phyloP scores from a whole-genome alignment of 1,140 invertebrate genomes.

The Bombus impatiens region DNA sequence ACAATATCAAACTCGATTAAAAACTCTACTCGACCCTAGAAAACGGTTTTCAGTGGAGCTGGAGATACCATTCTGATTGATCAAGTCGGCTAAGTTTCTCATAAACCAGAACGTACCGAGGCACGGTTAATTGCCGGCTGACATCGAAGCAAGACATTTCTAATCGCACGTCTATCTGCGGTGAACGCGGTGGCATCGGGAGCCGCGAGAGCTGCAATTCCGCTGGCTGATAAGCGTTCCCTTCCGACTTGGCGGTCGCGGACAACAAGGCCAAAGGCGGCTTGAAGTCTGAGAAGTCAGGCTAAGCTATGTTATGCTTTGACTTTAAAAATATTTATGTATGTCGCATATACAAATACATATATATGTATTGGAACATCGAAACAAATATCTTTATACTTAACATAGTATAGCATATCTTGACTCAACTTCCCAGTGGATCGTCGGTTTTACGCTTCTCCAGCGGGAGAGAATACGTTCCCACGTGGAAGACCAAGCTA shows the following conservation, averaged over 20 bases:
- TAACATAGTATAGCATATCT: too few species aligned
- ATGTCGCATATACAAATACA: too few species aligned
- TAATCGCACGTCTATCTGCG: constrained; percentile 56
- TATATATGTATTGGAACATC: too few species aligned
- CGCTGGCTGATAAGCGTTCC: constrained; percentile 56
- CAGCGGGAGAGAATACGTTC: constrained; percentile 68
- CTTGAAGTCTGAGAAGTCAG: background rate
- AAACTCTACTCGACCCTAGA: background rate
- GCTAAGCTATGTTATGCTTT: too few species aligned
- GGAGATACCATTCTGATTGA: background rate
- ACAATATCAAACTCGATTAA: background rate
- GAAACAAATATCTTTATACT: too few species aligned
- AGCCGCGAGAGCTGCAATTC: constrained; percentile 42
- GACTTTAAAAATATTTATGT: too few species aligned
- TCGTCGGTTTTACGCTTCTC: background rate
- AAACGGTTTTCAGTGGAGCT: background rate
- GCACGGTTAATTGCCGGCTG: constrained; percentile 55
- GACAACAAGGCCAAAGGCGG: constrained; percentile 48
- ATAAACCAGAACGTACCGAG: background rate
- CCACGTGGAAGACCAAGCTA: constrained; percentile 65
- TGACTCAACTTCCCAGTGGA: too few species aligned
- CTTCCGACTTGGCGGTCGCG: constrained; percentile 60
- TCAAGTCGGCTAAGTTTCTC: constrained; percentile 18
- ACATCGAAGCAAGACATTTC: constrained; percentile 37
- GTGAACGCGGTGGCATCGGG: constrained; percentile 25